A percentile compares a stretch with the other conserved stretches of the same genome.
Conservation (phyloP, 1,140 invertebrate genomes). For the Drosophila grimshawi region DNA sequence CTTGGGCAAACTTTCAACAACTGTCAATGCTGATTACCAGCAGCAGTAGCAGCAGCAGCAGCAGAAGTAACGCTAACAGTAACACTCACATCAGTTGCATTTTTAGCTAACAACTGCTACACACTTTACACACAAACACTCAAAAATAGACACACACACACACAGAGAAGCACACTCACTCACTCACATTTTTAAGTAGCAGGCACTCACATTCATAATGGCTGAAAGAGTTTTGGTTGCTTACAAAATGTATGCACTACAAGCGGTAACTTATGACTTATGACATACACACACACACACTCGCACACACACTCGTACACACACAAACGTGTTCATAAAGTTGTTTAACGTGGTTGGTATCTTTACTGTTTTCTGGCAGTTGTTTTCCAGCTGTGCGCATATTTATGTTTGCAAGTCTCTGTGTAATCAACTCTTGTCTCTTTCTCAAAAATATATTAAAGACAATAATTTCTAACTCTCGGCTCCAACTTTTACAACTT, state of each 20-base stretch:
- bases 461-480: too few relatives aligned
- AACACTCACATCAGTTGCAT: neutral
- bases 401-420: constrained; percentile 67
- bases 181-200: constrained; percentile 44
- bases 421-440: constrained; percentile 57
- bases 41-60: constrained; percentile 2
- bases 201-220: constrained; percentile 71
- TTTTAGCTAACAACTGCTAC: constrained; percentile 1
- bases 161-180: neutral
- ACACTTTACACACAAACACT: constrained; percentile 17
- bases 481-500: neutral
- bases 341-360: constrained; percentile 63
- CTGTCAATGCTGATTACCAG: constrained; percentile 74
- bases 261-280: constrained; percentile 57
- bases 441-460: neutral
- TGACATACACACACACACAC: constrained; percentile 12
- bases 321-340: constrained; percentile 32
- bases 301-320: constrained; percentile 6
- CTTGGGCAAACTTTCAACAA: constrained; percentile 68
- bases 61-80: constrained; percentile 13
- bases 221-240: constrained; percentile 46
- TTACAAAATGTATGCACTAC: constrained; percentile 62
- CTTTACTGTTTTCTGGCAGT: constrained; percentile 58
- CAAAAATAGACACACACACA: constrained; percentile 8
- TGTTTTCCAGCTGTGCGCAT: constrained; percentile 72